These are phyloP conservation scores for Lithosia quadra DNA, from an alignment of 2,888 invertebrate genomes.

Conservation along the genomic window DNA sequence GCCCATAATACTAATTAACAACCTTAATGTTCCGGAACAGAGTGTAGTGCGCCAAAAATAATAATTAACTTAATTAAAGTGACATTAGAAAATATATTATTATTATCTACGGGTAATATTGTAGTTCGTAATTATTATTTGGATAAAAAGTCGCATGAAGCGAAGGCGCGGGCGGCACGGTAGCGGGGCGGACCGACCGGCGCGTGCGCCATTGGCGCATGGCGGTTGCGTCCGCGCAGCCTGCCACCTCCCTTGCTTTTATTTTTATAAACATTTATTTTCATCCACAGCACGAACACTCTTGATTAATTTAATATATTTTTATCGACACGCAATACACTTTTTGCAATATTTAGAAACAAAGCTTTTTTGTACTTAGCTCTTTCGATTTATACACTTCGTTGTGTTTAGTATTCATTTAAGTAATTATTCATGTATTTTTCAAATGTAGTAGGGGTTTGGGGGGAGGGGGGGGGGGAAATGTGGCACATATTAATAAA, in stretches of 20 bases:
- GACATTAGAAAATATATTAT: constrained; percentile 46
- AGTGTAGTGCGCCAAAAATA: constrained; percentile 54
- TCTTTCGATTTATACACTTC: constrained; percentile 49
- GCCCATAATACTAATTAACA: constrained; percentile 59
- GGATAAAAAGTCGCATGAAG: constrained; percentile 66
- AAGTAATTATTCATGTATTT: no score
- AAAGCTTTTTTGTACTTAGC: constrained; percentile 55
- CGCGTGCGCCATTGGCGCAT: constrained; percentile 60
- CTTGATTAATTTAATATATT: constrained; percentile 84
- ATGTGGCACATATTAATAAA: no score
- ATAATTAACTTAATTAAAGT: constrained; percentile 77
- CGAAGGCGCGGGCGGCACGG: constrained; percentile 57
- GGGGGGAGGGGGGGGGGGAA: no score
- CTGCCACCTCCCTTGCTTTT: constrained; percentile 58
- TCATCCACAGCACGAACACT: constrained; percentile 66
- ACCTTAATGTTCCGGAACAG: constrained; percentile 53
- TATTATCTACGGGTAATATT: constrained; percentile 22
- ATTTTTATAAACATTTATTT: constrained; percentile 66
- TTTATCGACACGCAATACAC: constrained; percentile 73
- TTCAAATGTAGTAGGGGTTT: no score
- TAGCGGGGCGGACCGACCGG: constrained; percentile 37
- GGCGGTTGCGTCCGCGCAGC: constrained; percentile 49
- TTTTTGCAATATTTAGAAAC: constrained; percentile 66
- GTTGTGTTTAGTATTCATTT: no score
- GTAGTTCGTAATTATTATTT: constrained; percentile 58